Percentiles rank a stretch among this genome's conserved stretches.
These are phyloP conservation scores for Augochlorella aurata DNA, from an alignment of 2,888 invertebrate species.

Conservation along the genomic window DNA sequence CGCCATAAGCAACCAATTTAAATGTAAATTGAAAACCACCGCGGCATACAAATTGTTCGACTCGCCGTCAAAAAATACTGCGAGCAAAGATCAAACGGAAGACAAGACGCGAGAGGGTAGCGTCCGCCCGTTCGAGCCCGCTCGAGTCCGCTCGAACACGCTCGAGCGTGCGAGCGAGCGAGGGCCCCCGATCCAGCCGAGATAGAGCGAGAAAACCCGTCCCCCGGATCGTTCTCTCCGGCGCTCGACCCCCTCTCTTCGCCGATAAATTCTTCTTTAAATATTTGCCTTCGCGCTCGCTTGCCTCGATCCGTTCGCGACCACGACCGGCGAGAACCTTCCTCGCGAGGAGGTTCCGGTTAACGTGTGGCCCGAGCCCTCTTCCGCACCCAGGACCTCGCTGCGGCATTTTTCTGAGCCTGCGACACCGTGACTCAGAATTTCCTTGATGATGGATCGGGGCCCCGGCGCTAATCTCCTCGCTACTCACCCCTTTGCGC, in stretches of 20 bases:
- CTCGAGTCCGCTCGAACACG: background rate
- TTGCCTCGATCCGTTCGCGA: constrained; percentile 12
- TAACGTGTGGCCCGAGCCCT: constrained; percentile 15
- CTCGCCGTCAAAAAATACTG: constrained; percentile 82
- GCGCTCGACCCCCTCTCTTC: constrained; percentile 14
- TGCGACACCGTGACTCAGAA: background rate
- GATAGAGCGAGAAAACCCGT: constrained; percentile 57
- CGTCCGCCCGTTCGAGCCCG: constrained; percentile 29
- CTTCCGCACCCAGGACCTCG: background rate
- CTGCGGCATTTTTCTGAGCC: background rate
- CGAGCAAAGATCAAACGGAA: constrained; percentile 81
- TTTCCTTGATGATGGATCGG: background rate
- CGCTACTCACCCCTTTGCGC: too few species aligned
- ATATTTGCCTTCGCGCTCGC: constrained; percentile 56
- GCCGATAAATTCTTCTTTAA: constrained; percentile 64
- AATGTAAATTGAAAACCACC: constrained; percentile 82
- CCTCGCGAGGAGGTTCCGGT: constrained; percentile 28
- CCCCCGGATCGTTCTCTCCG: constrained; percentile 16
- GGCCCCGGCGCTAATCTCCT: too few species aligned
- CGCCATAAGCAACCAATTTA: constrained; percentile 82
- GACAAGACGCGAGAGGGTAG: constrained; percentile 74
- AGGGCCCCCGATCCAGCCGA: constrained; percentile 43
- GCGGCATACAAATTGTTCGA: constrained; percentile 82
- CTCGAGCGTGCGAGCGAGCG: background rate
- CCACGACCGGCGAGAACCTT: background rate